Base-by-base conservation (phyloP, 2,888 invertebrate species). In the Drosophila fungiperda region DNA sequence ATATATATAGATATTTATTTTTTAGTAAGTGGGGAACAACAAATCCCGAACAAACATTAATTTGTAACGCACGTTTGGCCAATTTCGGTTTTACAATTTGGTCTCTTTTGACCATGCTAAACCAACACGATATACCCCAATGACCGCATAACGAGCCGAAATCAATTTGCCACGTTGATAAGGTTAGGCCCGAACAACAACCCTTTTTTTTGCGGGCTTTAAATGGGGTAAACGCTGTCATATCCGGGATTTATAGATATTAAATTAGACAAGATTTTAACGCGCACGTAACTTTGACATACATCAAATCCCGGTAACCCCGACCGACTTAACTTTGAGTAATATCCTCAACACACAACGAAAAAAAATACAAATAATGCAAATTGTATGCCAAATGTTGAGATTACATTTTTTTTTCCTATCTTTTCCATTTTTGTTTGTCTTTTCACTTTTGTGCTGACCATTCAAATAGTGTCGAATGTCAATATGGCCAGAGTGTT, bases 61-160 rank as follows among this genome's bases (percentile, higher is more conserved):
- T 89, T 89, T 90, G 88, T 90, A 89, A 89, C 89, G 89, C 91
- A 90, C 89, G 89, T 90, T 90, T 84, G 83, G 84, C 90, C 89
- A 88, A 85, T 85, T 85, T 87, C 50, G 75, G 82, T 73, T 87
- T 86, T 87, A 89, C 89, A 89, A 83, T 85, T 81, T 79, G 65
- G 54, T 67, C 60, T 66, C 40, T 77, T 66, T 81, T 88, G 90
- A 88, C 87, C 90, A 87, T 60, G 74, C 73, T 79, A 82, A 76
- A 79, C 70, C 71, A 70, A 81, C 73, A 89, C 83, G 79, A 86
- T 87, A 68, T 87, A 89, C 89, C 87, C 90, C 90, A 88, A 90
- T 88, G 89, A 87, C 87, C 87, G 88, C 90, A 87, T 87, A 87
- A 87, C 90, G 86, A 87, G 89, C 82, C 79, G 78, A 87, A 88